A percentile compares a stretch with the other conserved stretches of the same genome.
Evolutionary conservation across 2,888 invertebrate genomes (phyloP).

Genomic region (Nomada fucata): DNA sequence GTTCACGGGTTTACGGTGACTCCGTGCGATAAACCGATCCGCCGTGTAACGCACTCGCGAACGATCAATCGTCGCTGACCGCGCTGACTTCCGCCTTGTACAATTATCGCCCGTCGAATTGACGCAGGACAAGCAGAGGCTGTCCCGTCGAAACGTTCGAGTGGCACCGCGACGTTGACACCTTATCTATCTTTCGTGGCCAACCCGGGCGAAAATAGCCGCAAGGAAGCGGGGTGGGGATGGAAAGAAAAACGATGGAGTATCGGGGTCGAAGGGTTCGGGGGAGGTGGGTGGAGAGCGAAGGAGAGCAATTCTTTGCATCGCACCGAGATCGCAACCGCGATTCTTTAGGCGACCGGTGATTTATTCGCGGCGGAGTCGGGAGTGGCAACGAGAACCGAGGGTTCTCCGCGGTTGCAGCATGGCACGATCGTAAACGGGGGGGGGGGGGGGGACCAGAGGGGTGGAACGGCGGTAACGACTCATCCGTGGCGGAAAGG

Average conservation of each 20-base stretch:
- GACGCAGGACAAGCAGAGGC: neutral
- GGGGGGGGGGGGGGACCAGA: conserved; percentile 22
- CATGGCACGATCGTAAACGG: conserved; percentile 46
- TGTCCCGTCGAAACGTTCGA: conserved; percentile 7
- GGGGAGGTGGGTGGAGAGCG: neutral
- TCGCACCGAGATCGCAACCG: conserved; percentile 68
- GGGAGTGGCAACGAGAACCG: conserved; percentile 60
- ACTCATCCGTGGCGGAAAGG: conserved; percentile 59
- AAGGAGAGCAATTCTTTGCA: conserved; percentile 67
- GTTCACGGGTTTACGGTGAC: neutral
- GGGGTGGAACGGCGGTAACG: conserved; percentile 49
- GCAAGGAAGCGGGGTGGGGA: conserved; percentile 1
- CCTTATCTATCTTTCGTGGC: conserved; percentile 77
- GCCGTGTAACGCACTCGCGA: neutral
- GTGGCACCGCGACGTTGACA: conserved; percentile 73
- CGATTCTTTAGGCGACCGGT: conserved; percentile 69
- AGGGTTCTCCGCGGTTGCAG: conserved; percentile 47
- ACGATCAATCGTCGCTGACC: neutral
- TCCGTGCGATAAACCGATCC: neutral
- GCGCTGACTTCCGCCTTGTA: no score
- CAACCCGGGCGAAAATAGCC: conserved; percentile 73
- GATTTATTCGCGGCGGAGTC: conserved; percentile 74
- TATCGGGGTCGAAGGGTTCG: neutral
- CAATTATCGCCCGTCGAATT: neutral
- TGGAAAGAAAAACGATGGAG: conserved; percentile 25